Evolutionary conservation across 2,888 invertebrate genomes (phyloP).

Genomic region (Glomeris marginata): DNA sequence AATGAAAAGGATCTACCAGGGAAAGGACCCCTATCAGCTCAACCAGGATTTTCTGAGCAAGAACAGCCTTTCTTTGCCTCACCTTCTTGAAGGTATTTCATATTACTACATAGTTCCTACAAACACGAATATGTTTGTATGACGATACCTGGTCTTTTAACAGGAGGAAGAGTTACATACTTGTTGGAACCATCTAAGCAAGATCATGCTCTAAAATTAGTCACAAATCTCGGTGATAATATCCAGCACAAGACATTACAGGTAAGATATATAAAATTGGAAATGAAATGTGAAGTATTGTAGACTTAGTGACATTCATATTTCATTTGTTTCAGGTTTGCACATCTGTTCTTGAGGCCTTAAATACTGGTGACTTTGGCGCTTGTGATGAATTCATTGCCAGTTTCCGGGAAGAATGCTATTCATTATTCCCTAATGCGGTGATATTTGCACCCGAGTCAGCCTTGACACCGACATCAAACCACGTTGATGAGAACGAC

Average conservation of each 20-base stretch:
- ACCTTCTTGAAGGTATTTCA: conserved; percentile 56
- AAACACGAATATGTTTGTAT: conserved; percentile 1
- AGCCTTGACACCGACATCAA: conserved; percentile 9
- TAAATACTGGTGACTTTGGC: conserved; percentile 67
- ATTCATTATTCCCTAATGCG: conserved; percentile 59
- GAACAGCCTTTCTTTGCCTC: conserved; percentile 48
- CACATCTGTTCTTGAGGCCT: conserved; percentile 57
- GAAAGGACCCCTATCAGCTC: conserved; percentile 39
- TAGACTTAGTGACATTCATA: neutral
- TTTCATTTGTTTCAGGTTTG: conserved; percentile 47
- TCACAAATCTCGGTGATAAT: conserved; percentile 27
- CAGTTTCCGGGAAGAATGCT: conserved; percentile 55
- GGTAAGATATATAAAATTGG: conserved; percentile 29
- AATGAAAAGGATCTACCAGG: conserved; percentile 37
- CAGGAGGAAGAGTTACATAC: conserved; percentile 57
- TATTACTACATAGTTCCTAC: neutral
- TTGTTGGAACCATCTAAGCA: conserved; percentile 52
- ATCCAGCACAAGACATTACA: conserved; percentile 38
- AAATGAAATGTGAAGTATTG: neutral
- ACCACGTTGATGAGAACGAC: neutral
- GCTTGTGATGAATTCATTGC: conserved; percentile 43
- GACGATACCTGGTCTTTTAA: conserved; percentile 9
- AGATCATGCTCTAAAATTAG: conserved; percentile 45
- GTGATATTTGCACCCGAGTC: conserved; percentile 42
- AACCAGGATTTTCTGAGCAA: conserved; percentile 53